phyloP scores from a whole-genome alignment of 92 coral and sea anemone species.

The Blastomussa wellsi region DNA sequence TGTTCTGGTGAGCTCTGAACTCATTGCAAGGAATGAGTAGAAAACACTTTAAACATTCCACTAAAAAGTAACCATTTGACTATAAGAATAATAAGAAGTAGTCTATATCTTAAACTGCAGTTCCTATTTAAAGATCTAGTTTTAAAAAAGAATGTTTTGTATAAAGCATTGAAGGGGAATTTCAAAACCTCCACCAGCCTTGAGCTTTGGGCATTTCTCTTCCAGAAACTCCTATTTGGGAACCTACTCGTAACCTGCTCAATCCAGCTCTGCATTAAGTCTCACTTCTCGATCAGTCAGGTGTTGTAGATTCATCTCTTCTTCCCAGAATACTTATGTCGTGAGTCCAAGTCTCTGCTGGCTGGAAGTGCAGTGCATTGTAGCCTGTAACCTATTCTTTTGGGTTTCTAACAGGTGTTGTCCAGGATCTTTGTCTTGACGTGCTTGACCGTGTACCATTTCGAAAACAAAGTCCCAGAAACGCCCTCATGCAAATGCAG shows the following conservation, averaged over 20 bases:
- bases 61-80: neutral
- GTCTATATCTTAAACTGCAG: neutral
- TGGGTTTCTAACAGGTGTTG: constrained; percentile 1
- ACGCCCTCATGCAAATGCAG: constrained; percentile 27
- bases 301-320: constrained; percentile 26
- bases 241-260: constrained; percentile 22
- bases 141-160: too few species aligned
- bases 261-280: constrained; percentile 33
- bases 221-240: constrained; percentile 35
- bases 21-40: neutral
- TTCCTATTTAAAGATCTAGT: too few species aligned
- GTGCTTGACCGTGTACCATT: constrained; percentile 37
- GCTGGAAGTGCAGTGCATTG: constrained; percentile 26
- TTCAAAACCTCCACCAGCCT: constrained; percentile 48
- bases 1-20: neutral
- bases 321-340: constrained; percentile 37
- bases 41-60: neutral
- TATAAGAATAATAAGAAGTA: neutral
- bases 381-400: constrained; percentile 9
- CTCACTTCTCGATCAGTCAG: constrained; percentile 42
- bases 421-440: neutral
- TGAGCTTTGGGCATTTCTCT: constrained; percentile 43
- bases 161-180: too few species aligned
- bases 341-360: constrained; percentile 40
- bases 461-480: constrained; percentile 46